Evolutionary conservation across 2,113 vertebrate genomes (phyloP).

Genomic region (Mormyrus lacerda): DNA sequence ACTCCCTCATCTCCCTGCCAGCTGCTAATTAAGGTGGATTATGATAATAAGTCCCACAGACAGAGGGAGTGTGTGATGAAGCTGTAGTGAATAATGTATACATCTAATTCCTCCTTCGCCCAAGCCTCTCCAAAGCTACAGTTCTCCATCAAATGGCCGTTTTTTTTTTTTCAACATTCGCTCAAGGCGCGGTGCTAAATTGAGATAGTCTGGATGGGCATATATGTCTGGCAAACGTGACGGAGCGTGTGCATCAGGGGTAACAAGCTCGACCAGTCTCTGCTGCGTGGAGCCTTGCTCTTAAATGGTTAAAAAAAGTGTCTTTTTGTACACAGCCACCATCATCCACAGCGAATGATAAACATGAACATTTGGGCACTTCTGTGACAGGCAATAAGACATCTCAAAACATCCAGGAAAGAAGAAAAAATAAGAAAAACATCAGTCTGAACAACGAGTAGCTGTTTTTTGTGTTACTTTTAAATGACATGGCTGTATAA

Average conservation of each 20-base stretch:
- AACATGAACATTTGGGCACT: background rate
- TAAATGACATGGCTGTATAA: background rate
- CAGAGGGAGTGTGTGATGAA: slow-evolving; percentile 39
- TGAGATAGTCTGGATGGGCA: background rate
- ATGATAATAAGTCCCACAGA: slow-evolving; percentile 54
- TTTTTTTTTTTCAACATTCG: background rate
- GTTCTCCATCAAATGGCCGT: background rate
- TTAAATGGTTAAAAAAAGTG: background rate
- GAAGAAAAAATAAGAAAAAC: background rate
- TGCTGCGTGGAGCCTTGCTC: background rate
- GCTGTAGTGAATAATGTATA: slow-evolving; percentile 46
- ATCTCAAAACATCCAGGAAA: background rate
- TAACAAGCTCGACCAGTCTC: background rate
- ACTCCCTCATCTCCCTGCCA: slow-evolving; percentile 46
- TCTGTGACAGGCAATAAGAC: background rate
- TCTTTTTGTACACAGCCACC: background rate
- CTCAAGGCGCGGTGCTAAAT: background rate
- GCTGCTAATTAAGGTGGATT: slow-evolving; percentile 56
- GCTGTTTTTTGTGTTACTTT: background rate
- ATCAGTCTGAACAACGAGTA: background rate
- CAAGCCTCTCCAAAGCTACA: background rate
- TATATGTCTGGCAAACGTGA: background rate
- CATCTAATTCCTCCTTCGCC: background rate
- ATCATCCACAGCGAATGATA: background rate
- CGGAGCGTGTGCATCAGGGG: background rate